Conservation (phyloP, 2,888 invertebrate species). For the Thysanoteuthis rhombus region DNA sequence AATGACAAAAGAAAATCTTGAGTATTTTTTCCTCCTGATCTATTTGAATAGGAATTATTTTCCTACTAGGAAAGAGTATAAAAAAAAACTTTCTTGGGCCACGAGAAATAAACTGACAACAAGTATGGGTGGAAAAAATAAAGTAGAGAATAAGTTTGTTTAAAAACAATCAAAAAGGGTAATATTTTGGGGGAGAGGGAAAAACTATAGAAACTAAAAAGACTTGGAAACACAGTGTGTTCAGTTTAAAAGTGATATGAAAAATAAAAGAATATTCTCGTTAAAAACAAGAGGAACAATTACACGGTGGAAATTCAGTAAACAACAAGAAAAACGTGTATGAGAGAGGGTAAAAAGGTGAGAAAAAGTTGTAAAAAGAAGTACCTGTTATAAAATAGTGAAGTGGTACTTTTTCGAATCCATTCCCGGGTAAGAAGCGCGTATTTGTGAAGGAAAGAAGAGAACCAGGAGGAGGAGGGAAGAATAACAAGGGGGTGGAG, state of each 20-base stretch:
- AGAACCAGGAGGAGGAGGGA: not conserved
- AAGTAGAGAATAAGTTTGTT: not conserved
- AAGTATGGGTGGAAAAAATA: too few species aligned
- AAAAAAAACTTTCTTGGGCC: too few species aligned
- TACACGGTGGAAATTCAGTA: not conserved
- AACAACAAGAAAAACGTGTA: not conserved
- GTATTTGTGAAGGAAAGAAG: not conserved
- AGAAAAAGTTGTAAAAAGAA: not conserved
- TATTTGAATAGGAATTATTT: too few species aligned
- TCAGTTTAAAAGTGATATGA: not conserved
- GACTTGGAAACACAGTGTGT: not conserved
- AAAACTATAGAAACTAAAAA: not conserved
- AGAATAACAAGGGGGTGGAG: not conserved
- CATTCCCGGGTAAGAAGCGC: not conserved
- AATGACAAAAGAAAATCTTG: too few species aligned
- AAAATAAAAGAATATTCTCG: not conserved
- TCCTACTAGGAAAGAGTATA: too few species aligned
- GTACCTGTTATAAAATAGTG: slow-evolving; percentile 1
- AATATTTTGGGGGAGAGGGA: not conserved
- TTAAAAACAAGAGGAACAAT: not conserved
- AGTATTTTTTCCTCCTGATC: too few species aligned
- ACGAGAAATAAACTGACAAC: too few species aligned
- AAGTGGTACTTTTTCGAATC: not conserved
- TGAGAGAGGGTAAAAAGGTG: not conserved
- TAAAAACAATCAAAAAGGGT: not conserved